These are phyloP conservation scores for Osedax fenrisi DNA, from an alignment of 2,888 invertebrate species.

Conservation along the genomic window DNA sequence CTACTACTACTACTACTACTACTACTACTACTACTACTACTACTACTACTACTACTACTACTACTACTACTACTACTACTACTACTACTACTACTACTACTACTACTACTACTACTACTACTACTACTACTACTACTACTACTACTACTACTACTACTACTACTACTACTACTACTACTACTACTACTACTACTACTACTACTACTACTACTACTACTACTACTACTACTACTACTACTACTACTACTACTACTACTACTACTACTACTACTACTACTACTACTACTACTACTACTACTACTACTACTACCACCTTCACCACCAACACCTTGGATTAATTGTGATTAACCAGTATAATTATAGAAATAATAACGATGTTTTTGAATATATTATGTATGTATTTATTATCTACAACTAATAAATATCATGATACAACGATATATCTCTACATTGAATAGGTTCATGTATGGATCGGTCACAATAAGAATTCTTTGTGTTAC, in stretches of 20 bases:
- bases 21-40: constrained; percentile 14
- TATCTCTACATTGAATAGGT: too few species aligned
- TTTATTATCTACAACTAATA: too few species aligned
- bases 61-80: constrained; percentile 10
- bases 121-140: constrained; percentile 11
- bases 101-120: constrained; percentile 11
- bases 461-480: too few species aligned
- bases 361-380: too few species aligned
- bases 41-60: constrained; percentile 13
- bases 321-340: too few species aligned
- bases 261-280: constrained; percentile 12
- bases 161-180: constrained; percentile 9
- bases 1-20: constrained; percentile 6
- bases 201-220: constrained; percentile 14
- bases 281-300: constrained; percentile 12
- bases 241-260: constrained; percentile 12
- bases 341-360: too few species aligned
- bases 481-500: too few species aligned
- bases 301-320: constrained; percentile 3
- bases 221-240: constrained; percentile 16
- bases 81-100: constrained; percentile 14
- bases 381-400: too few species aligned
- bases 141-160: constrained; percentile 16
- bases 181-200: constrained; percentile 12
- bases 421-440: too few species aligned